A percentile compares a stretch with the other conserved stretches of the same genome.
Conservation (phyloP, 2,113 vertebrate genomes). For the Tursiops truncatus region DNA sequence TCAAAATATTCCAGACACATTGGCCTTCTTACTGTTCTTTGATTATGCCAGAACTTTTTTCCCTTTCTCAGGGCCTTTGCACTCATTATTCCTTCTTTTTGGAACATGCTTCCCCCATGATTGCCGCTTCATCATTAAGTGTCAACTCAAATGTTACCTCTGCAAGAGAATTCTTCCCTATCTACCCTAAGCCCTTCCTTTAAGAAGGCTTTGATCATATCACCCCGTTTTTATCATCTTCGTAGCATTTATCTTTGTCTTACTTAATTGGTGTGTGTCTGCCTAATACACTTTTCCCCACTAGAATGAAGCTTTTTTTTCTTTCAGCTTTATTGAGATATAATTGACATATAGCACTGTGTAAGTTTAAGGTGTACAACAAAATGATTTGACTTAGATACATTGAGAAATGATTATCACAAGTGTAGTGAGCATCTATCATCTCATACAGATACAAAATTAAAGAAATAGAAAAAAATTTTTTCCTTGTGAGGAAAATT, state of each 20-base stretch:
- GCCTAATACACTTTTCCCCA: background rate
- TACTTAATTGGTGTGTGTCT: background rate
- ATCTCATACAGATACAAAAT: background rate
- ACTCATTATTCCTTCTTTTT: background rate
- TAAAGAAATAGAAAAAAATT: background rate
- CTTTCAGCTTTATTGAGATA: background rate
- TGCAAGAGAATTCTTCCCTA: background rate
- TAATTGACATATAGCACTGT: background rate
- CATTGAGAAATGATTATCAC: background rate
- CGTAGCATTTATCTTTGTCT: background rate
- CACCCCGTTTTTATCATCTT: background rate
- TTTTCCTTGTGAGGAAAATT: background rate
- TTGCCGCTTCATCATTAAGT: background rate
- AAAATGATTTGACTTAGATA: background rate
- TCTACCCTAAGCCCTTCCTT: background rate
- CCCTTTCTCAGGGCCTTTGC: background rate
- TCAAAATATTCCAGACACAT: background rate
- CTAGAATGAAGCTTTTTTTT: background rate
- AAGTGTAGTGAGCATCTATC: background rate
- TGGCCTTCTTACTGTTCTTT: background rate
- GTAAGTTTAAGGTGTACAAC: background rate
- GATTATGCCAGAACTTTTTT: background rate
- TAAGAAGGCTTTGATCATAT: background rate
- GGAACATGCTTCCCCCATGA: background rate
- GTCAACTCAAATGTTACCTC: background rate